A percentile compares a stretch with the other conserved stretches of the same genome.
Evolutionary conservation across 2,888 invertebrate genomes (phyloP).

Genomic region (Sesia bembeciformis): DNA sequence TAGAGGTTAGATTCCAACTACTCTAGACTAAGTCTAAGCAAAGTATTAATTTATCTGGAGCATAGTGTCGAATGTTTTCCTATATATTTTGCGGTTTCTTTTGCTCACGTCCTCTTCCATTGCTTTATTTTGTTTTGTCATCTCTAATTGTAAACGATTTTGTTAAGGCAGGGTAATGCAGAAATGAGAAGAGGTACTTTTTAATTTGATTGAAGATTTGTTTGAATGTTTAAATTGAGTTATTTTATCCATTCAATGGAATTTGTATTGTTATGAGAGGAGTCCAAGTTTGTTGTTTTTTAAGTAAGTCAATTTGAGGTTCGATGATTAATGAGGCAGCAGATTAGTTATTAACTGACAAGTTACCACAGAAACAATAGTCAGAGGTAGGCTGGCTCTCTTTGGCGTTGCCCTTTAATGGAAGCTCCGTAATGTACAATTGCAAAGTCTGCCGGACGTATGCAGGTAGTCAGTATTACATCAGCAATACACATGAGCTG

Average conservation of each 20-base stretch:
- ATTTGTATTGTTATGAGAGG: conserved; percentile 68
- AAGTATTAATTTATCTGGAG: no score
- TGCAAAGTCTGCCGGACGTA: conserved; percentile 24
- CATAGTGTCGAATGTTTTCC: conserved; percentile 44
- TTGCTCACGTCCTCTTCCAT: conserved; percentile 70
- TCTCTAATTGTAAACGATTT: conserved; percentile 68
- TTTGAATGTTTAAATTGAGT: conserved; percentile 72
- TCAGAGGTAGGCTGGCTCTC: conserved; percentile 66
- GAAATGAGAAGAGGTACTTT: conserved; percentile 71
- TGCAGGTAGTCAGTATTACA: conserved; percentile 56
- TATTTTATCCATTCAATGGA: conserved; percentile 70
- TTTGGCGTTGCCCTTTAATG: conserved; percentile 47
- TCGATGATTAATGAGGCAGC: conserved; percentile 62
- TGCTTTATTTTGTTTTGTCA: conserved; percentile 61
- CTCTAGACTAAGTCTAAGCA: no score
- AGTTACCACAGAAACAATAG: conserved; percentile 70
- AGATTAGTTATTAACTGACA: conserved; percentile 58
- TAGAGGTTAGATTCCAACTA: no score
- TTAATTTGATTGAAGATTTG: conserved; percentile 61
- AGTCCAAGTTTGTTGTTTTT: conserved; percentile 68
- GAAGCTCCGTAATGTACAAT: conserved; percentile 14
- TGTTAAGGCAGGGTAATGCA: conserved; percentile 73
- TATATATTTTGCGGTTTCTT: conserved; percentile 61
- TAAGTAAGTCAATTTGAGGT: conserved; percentile 65
- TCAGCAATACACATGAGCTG: conserved; percentile 55